phyloP scores from a whole-genome alignment of 2,888 invertebrate genomes.

The Lasioglossum calceatum region DNA sequence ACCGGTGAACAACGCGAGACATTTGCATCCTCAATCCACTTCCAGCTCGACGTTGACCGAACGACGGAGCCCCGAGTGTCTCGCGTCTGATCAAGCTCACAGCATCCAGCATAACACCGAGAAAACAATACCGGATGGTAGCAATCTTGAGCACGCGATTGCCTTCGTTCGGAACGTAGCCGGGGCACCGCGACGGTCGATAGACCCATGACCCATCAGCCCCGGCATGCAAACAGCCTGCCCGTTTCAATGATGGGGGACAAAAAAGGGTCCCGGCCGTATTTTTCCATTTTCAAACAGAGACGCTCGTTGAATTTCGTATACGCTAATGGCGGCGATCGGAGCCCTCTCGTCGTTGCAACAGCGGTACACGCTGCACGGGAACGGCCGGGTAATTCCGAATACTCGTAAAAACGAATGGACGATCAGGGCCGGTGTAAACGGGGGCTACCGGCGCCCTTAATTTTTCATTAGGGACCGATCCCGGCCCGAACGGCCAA shows the following conservation, averaged over 20 bases:
- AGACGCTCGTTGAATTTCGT: constrained; percentile 40
- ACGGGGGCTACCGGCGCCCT: constrained; percentile 38
- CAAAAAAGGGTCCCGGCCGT: neutral
- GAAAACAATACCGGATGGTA: neutral
- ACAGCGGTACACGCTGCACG: neutral
- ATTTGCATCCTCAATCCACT: neutral
- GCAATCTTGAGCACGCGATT: constrained; percentile 6
- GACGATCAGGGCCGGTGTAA: constrained; percentile 47
- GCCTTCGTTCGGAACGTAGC: neutral
- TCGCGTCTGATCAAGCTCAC: neutral
- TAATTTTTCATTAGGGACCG: constrained; percentile 61
- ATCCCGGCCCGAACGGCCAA: constrained; percentile 39
- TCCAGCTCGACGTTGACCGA: neutral
- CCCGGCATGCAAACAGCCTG: constrained; percentile 16
- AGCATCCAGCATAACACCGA: neutral
- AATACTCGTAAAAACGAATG: constrained; percentile 50
- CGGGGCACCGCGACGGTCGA: neutral
- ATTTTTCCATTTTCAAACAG: constrained; percentile 13
- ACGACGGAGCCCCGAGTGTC: neutral
- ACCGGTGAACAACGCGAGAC: neutral
- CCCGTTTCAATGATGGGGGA: neutral
- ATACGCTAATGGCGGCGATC: constrained; percentile 45
- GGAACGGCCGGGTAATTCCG: constrained; percentile 37
- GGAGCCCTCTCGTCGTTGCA: constrained; percentile 11
- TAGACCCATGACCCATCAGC: neutral